Conservation (phyloP, 2,888 invertebrate genomes). For the Oscheius sp. region DNA sequence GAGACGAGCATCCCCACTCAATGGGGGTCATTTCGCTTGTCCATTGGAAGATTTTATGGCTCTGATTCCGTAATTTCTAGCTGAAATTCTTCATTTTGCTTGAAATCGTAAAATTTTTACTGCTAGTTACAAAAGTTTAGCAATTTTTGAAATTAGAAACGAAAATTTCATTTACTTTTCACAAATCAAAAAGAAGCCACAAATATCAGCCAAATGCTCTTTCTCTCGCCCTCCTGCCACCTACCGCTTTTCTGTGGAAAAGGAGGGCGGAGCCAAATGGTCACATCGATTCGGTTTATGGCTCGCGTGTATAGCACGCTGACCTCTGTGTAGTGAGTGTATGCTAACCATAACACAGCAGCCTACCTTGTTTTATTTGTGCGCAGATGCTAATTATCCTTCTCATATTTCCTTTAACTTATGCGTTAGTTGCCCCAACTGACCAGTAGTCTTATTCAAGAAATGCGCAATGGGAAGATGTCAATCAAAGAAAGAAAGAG, state of each 20-base stretch:
- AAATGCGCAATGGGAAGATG: too few species aligned
- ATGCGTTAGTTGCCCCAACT: not conserved
- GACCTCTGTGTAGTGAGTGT: conserved; percentile 8
- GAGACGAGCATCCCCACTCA: not conserved
- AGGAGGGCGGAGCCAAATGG: conserved; percentile 36
- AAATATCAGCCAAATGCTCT: too few species aligned
- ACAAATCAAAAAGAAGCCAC: too few species aligned
- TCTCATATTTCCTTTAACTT: not conserved
- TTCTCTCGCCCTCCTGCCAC: not conserved
- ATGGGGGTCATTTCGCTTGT: too few species aligned
- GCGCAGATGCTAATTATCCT: not conserved
- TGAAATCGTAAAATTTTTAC: not conserved
- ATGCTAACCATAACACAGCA: conserved; percentile 27
- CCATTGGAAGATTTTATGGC: too few species aligned
- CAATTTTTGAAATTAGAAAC: too few species aligned
- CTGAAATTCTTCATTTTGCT: too few species aligned
- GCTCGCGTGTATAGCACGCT: conserved; percentile 26
- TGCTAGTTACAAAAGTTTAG: too few species aligned
- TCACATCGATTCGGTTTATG: conserved; percentile 42
- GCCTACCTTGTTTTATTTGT: not conserved
- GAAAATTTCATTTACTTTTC: too few species aligned
- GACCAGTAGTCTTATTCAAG: not conserved
- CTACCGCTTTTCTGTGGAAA: not conserved
- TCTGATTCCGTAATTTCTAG: too few species aligned
- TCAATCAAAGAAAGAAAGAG: too few species aligned